Evolutionary conservation across 2,797 vertebrate genomes (phyloP), one percentile per base, ranked within the genome.

Genomic region (Gila robusta): DNA sequence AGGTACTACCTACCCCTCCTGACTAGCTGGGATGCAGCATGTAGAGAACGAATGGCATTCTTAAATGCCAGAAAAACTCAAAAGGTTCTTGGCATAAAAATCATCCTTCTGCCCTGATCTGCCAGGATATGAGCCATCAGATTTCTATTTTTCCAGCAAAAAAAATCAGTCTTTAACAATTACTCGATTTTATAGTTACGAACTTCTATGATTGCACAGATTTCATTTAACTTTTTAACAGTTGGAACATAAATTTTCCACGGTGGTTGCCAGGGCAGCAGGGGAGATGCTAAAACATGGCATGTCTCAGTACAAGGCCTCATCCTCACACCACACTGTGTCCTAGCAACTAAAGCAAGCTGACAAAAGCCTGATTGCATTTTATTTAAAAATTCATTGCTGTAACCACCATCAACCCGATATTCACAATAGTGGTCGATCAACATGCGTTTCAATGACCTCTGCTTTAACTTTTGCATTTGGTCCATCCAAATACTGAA

Each of bases 341-440:
- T 90, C 92, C 90, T 91, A 92, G 93, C 90, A 94, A 94, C 86
- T 83, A 91, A 85, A 85, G 35, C 19, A 85, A 84, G 37, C 56
- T 0, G 19, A 72, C 14, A 28, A 52, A 5, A 67, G 39, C n/a
- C 67, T 39, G 52, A 70, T 16, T 26, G 54, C 6, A 26, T 73
- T 72, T 80, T 10, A 72, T 56, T 52, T 26, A 17, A 62, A 79
- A 80, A 71, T 21, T 9, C 4, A 81, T 69, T n/a, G 14, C 14
- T 35, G 32, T 67, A 47, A 62, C 32, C 32, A 37, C 49, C 49
- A 14, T 54, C 28, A 76, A 76, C 2, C 5, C 12, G 17, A 8
- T 10, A 39, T 39, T 59, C 35, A 59, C 35, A 59, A 78, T 17
- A 56, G 11, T 6, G 32, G 8, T 62, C 56, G 1, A 32, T 66